Percentiles rank a stretch among this genome's conserved stretches.
These are phyloP conservation scores for Leptopilina clavipes DNA, from an alignment of 1,140 invertebrate species.

Conservation along the genomic window DNA sequence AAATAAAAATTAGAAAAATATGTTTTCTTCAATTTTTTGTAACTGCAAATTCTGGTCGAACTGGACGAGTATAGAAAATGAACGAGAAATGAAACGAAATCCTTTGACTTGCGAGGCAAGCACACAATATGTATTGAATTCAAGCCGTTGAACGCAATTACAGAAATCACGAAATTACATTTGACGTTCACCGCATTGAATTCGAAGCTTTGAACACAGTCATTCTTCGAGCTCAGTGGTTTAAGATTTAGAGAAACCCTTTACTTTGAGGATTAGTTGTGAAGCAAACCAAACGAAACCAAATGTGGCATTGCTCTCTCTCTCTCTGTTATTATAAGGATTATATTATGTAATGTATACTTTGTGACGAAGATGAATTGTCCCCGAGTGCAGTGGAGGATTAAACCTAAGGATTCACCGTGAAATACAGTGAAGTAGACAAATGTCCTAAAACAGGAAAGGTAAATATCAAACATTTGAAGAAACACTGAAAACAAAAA, in stretches of 20 bases:
- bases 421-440: not conserved
- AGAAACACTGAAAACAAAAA: conserved; percentile 5
- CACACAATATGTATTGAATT: not conserved
- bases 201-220: not conserved
- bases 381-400: not conserved
- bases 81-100: not conserved
- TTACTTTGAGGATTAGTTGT: conserved; percentile 22
- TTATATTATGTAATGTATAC: conserved; percentile 22
- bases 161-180: conserved; percentile 22
- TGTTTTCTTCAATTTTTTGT: too few species aligned
- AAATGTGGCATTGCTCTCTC: conserved; percentile 21
- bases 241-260: conserved; percentile 19
- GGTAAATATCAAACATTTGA: not conserved
- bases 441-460: conserved; percentile 5
- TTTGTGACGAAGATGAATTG: conserved; percentile 22
- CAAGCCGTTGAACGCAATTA: conserved; percentile 27
- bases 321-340: conserved; percentile 23
- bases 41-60: too few species aligned
- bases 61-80: not conserved
- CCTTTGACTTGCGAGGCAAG: not conserved
- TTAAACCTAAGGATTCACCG: conserved; percentile 6
- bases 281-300: conserved; percentile 26
- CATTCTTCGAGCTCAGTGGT: conserved; percentile 33
- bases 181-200: conserved; percentile 32
- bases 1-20: too few species aligned